Evolutionary conservation across 2,113 vertebrate species (phyloP).

Genomic region (Monarcha castaneiventris): DNA sequence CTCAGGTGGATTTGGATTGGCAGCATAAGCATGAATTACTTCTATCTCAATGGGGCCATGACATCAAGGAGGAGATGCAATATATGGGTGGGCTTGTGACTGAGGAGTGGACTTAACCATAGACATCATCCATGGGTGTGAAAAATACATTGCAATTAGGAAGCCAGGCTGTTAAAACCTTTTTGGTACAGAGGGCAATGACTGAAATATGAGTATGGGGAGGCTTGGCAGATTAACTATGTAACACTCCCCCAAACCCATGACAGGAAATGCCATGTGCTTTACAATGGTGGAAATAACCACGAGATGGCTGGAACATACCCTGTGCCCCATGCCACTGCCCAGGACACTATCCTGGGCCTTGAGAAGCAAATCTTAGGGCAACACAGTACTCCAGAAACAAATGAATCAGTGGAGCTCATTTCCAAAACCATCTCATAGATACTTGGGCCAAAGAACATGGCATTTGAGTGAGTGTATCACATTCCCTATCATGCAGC

Average conservation of each 20-base stretch:
- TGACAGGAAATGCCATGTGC: not conserved
- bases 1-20: not conserved
- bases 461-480: not conserved
- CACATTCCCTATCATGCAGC: not conserved
- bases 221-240: fast-evolving
- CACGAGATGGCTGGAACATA: not conserved
- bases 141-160: not conserved
- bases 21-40: not conserved
- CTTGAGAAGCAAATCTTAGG: not conserved
- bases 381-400: not conserved
- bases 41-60: not conserved
- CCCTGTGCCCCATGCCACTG: not conserved
- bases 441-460: not conserved
- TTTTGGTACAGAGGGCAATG: not conserved
- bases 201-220: not conserved
- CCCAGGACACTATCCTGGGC: too few relatives aligned
- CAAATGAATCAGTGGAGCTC: not conserved
- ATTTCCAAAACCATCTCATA: not conserved
- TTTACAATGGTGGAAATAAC: not conserved
- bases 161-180: not conserved
- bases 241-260: not conserved
- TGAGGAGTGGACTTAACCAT: not conserved
- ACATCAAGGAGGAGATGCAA: not conserved
- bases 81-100: not conserved
- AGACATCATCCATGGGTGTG: not conserved